Base-by-base conservation (phyloP, 2,113 vertebrate species). In the Stictonetta naevosa region DNA sequence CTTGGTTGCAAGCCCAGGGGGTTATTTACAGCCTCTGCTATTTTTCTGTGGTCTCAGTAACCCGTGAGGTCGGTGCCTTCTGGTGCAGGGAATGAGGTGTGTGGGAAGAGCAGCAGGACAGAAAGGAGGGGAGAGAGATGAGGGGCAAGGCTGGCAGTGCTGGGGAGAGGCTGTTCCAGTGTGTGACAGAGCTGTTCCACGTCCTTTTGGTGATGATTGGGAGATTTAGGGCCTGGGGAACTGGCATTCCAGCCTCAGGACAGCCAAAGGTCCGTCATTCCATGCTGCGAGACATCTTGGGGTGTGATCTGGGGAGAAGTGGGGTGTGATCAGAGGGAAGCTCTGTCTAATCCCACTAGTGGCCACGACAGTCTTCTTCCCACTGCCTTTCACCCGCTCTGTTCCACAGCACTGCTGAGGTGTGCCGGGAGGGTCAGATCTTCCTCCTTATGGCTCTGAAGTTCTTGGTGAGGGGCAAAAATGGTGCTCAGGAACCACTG, bases 1-100 rank as follows among this genome's bases (percentile, higher is more conserved):
- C 89, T 86, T 96, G 95, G 94, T 42, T 33, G 12, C 20, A 5
- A 91, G 96, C 96, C 94, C 77, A 12, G 83, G 80, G 77, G 42
- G 8, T 86, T 97, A 79, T 96, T 96, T 96, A 84, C 77, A 79
- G 93, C 89, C 66, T 78, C 3, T n/a, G 29, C 46, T 0, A 13
- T 90, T 86, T 93, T 72, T 38, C 76, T 90, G 92, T 40, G 52
- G 56, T 90, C 2, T 67, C 1, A 0, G 58, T 33, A 77, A 58
- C 77, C 22, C 2, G 62, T 0, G 6, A 75, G 76, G 66, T 64
- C 23, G 83, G 88, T 66, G 69, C 69, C 34, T 84, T 13, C 33
- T 50, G 86, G 62, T 18, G 34, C 15, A 2, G 55, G 71, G 52
- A 86, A 17, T 4, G 8, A 71, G 64, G 19, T 31, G 63, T 58